Evolutionary conservation across 2,888 invertebrate species (phyloP).

Genomic region (Aplocera efformata): DNA sequence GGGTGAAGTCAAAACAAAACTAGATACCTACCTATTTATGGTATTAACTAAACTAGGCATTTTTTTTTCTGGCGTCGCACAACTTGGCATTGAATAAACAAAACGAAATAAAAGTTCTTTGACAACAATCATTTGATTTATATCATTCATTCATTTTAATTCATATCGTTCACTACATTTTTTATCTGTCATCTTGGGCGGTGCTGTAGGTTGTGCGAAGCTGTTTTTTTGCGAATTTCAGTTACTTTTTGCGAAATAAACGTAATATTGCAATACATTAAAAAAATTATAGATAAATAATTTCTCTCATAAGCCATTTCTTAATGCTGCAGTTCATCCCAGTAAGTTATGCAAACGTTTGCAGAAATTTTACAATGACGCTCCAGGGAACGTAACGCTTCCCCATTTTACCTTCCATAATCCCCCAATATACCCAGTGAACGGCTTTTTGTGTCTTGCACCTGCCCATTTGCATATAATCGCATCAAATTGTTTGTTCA

Average conservation of each 20-base stretch:
- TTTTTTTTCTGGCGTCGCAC: too few relatives aligned
- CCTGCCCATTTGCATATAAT: slow-evolving; percentile 14
- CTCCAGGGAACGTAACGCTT: slow-evolving; percentile 16
- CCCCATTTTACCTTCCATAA: slow-evolving; percentile 9
- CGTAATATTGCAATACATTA: background rate
- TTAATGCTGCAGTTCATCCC: slow-evolving; percentile 14
- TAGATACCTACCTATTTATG: too few relatives aligned
- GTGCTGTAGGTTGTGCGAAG: slow-evolving; percentile 26
- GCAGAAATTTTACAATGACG: slow-evolving; percentile 7
- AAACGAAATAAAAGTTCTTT: too few relatives aligned
- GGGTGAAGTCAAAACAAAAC: too few relatives aligned
- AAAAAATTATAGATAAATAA: background rate
- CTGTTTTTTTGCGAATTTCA: slow-evolving; percentile 19
- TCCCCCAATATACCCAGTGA: slow-evolving; percentile 12
- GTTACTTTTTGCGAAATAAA: slow-evolving; percentile 3
- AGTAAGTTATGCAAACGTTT: slow-evolving; percentile 17
- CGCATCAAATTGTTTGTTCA: too few relatives aligned
- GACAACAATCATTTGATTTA: slow-evolving; percentile 1
- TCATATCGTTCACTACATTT: background rate
- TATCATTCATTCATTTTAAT: too few relatives aligned
- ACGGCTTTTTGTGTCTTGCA: slow-evolving; percentile 18
- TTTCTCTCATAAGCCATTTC: slow-evolving; percentile 2
- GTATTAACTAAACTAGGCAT: too few relatives aligned
- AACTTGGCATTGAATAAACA: too few relatives aligned
- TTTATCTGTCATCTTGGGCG: slow-evolving; percentile 15